A percentile compares a stretch with the other conserved stretches of the same genome.
Conservation (phyloP, 2,888 invertebrate species). For the Tetragnatha montana region DNA sequence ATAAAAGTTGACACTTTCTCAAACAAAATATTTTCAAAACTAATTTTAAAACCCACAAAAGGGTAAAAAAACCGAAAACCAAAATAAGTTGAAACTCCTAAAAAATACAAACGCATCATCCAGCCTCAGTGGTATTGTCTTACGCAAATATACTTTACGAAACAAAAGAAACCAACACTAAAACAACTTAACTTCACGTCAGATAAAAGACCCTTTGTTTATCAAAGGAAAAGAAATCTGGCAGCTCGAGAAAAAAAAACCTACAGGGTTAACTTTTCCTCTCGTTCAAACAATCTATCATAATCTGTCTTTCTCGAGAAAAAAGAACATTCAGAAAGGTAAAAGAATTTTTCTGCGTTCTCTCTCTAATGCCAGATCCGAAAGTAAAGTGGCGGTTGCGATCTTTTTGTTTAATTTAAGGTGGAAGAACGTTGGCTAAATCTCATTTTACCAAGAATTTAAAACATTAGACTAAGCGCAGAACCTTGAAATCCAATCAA, state of each 20-base stretch:
- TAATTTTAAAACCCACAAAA: background rate
- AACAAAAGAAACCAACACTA: constrained; percentile 20
- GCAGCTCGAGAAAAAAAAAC: constrained; percentile 2
- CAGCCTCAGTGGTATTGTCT: constrained; percentile 17
- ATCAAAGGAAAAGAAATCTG: constrained; percentile 31
- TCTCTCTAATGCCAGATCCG: constrained; percentile 24
- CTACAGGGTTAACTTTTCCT: constrained; percentile 35
- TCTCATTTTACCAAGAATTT: constrained; percentile 14
- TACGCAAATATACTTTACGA: constrained; percentile 17
- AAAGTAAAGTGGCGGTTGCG: constrained; percentile 31
- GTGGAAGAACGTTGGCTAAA: constrained; percentile 7
- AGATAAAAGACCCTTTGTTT: constrained; percentile 12
- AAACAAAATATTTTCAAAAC: background rate
- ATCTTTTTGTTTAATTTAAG: constrained; percentile 30
- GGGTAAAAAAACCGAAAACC: background rate
- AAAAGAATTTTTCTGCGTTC: constrained; percentile 15
- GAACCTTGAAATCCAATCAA: constrained; percentile 1
- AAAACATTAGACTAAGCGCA: constrained; percentile 5
- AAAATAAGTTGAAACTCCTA: constrained; percentile 8
- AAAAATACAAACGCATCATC: background rate
- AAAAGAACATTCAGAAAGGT: constrained; percentile 13
- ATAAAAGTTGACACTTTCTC: background rate
- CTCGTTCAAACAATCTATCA: constrained; percentile 46
- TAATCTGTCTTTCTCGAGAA: constrained; percentile 53
- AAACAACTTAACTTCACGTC: constrained; percentile 8